Conservation (phyloP, 2,888 invertebrate genomes). For the Acanthosoma haemorrhoidale region DNA sequence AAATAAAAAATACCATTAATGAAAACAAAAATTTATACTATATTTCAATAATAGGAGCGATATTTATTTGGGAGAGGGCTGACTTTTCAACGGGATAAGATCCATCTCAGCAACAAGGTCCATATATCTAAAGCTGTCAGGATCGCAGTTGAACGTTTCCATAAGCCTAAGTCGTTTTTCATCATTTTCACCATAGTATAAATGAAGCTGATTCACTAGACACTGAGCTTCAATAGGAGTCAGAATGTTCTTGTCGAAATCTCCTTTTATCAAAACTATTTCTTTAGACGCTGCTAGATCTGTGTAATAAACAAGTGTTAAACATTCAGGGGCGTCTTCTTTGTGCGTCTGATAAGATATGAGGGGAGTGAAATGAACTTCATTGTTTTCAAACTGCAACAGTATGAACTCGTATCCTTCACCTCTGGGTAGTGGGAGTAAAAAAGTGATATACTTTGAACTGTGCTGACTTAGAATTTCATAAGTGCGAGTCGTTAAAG, state of each 20-base stretch:
- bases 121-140: conserved; percentile 74
- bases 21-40: too few species aligned
- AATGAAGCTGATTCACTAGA: conserved; percentile 75
- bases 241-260: conserved; percentile 73
- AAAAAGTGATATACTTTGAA: conserved; percentile 61
- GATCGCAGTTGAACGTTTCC: conserved; percentile 62
- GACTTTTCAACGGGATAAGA: conserved; percentile 37
- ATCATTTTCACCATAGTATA: conserved; percentile 71
- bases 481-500: conserved; percentile 59
- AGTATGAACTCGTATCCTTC: conserved; percentile 83
- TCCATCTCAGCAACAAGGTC: conserved; percentile 73
- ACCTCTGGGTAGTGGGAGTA: conserved; percentile 73
- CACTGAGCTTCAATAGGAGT: conserved; percentile 76
- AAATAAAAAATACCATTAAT: too few species aligned
- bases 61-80: too few species aligned
- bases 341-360: conserved; percentile 78
- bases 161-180: conserved; percentile 58
- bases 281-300: conserved; percentile 66
- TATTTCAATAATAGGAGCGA: too few species aligned
- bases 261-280: conserved; percentile 77
- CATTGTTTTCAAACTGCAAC: conserved; percentile 64
- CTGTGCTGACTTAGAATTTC: conserved; percentile 55
- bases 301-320: conserved; percentile 71
- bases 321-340: conserved; percentile 83
- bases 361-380: conserved; percentile 78